A percentile compares a stretch with the other conserved stretches of the same genome.
Evolutionary conservation across 2,113 vertebrate species (phyloP).

Genomic region (Gallinago jamesoni): DNA sequence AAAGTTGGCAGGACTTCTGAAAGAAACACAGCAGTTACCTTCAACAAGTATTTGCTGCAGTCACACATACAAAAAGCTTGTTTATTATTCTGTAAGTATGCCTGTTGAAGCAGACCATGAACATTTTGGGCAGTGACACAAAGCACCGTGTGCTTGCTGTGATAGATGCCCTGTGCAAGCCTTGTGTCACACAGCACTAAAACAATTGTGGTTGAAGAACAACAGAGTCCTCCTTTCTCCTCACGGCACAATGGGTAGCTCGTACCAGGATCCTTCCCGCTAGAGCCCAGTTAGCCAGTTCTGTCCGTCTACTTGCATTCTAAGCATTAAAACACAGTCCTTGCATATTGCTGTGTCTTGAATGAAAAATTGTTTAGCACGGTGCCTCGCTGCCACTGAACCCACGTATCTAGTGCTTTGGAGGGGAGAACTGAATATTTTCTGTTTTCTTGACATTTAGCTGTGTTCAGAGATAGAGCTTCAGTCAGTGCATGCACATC

Average conservation of each 20-base stretch:
- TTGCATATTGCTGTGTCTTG: rapidly evolving
- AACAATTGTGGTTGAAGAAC: neutral
- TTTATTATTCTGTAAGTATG: neutral
- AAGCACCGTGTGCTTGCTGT: neutral
- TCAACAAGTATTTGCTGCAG: constrained; percentile 1
- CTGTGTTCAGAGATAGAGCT: neutral
- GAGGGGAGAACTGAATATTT: neutral
- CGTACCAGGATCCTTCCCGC: neutral
- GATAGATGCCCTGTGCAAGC: neutral
- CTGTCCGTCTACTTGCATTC: rapidly evolving
- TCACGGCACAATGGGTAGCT: rapidly evolving
- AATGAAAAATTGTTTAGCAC: neutral
- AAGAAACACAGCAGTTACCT: neutral
- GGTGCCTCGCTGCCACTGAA: neutral
- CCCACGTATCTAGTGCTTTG: rapidly evolving
- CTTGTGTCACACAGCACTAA: neutral
- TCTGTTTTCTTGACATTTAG: neutral
- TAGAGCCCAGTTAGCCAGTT: neutral
- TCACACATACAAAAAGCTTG: neutral
- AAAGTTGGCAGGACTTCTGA: constrained; percentile 19
- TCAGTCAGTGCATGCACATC: rapidly evolving
- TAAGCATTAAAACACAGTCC: neutral
- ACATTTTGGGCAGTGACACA: neutral
- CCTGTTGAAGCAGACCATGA: neutral
- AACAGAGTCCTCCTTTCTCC: neutral